A percentile compares a stretch with the other conserved stretches of the same genome.
Evolutionary conservation across 2,888 invertebrate species (phyloP).

Genomic region (Cryptus viduatorius): DNA sequence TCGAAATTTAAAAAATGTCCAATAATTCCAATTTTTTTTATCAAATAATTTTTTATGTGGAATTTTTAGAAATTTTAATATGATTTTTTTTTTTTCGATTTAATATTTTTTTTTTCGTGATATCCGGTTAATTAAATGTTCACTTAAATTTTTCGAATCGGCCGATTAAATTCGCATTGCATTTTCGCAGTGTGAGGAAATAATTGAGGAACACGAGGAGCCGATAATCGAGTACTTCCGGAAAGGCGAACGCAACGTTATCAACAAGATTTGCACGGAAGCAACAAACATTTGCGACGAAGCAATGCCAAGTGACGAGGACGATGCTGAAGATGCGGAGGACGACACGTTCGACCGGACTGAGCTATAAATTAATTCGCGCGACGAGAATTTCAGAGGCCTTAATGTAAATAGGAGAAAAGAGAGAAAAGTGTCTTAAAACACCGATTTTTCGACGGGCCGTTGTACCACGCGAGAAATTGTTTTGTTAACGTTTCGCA

Average conservation of each 20-base stretch:
- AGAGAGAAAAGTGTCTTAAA: neutral
- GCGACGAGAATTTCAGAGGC: too few species aligned
- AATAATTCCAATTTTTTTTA: too few species aligned
- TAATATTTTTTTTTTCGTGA: too few species aligned
- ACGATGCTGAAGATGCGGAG: constrained; percentile 79
- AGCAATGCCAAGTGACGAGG: constrained; percentile 82
- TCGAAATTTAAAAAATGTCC: too few species aligned
- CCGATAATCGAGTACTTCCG: constrained; percentile 88
- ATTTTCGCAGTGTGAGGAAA: constrained; percentile 88
- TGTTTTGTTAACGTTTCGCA: constrained; percentile 15
- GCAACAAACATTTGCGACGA: constrained; percentile 86
- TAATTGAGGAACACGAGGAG: constrained; percentile 91
- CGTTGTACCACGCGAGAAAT: neutral
- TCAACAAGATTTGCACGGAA: constrained; percentile 86
- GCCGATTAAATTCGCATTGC: neutral
- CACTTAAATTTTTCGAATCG: too few species aligned
- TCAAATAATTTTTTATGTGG: too few species aligned
- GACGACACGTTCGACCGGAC: constrained; percentile 32
- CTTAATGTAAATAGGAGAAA: constrained; percentile 43
- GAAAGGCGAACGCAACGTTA: constrained; percentile 84
- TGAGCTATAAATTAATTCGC: constrained; percentile 52
- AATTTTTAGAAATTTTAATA: constrained; percentile 3
- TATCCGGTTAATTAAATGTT: neutral
- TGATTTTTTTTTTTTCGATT: neutral
- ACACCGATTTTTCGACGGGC: neutral